Percentiles rank a stretch among this genome's conserved stretches.
Conservation (phyloP, 2,888 invertebrate genomes). For the Eristalis arbustorum region DNA sequence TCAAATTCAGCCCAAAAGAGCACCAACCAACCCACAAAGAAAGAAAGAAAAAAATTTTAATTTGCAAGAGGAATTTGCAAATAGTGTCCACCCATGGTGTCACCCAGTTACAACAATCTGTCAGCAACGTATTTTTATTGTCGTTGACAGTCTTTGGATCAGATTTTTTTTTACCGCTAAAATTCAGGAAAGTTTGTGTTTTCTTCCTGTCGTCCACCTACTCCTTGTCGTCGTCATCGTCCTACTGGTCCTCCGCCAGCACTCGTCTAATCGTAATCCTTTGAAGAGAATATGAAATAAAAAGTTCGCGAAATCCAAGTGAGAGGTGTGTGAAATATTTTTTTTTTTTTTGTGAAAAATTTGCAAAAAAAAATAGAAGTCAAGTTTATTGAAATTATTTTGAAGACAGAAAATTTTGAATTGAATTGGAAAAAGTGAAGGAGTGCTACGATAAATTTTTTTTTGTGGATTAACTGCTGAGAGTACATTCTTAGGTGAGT, state of each 20-base stretch:
- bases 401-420: constrained; percentile 11
- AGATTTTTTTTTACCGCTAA: constrained; percentile 30
- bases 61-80: constrained; percentile 8
- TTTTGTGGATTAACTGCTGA: constrained; percentile 52
- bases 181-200: constrained; percentile 28
- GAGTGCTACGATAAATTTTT: constrained; percentile 9
- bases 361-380: constrained; percentile 10
- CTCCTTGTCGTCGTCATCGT: neutral
- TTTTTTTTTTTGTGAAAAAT: neutral
- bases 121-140: constrained; percentile 28
- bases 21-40: neutral
- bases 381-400: constrained; percentile 6
- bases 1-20: neutral
- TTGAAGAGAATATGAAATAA: constrained; percentile 55
- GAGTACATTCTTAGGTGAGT: constrained; percentile 40
- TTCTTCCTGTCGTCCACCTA: constrained; percentile 23
- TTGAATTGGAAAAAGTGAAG: constrained; percentile 9
- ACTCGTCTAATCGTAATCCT: neutral
- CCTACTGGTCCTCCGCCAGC: neutral
- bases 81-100: constrained; percentile 56
- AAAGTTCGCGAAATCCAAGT: constrained; percentile 31
- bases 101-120: constrained; percentile 53
- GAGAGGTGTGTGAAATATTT: neutral
- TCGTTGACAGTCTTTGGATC: constrained; percentile 30
- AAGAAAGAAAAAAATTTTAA: neutral